Evolutionary conservation across 2,113 vertebrate genomes (phyloP), one percentile per base, ranked within the genome.

Genomic region (Strix aluco): DNA sequence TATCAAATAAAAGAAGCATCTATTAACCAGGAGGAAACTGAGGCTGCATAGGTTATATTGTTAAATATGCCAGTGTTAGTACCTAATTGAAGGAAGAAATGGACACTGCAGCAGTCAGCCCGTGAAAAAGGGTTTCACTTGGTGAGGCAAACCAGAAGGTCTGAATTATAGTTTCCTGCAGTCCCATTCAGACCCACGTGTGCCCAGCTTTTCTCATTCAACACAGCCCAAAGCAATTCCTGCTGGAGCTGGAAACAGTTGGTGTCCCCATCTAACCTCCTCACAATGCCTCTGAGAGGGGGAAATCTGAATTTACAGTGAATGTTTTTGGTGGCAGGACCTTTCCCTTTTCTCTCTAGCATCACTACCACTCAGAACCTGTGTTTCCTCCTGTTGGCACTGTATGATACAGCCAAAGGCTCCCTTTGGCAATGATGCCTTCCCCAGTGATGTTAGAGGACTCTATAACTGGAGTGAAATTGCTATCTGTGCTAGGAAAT

Each of bases 251-350:
- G 47, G 51, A 77, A 93, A 84, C 65, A 81, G 85, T 83, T 90
- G 88, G 85, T 86, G 74, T 95, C 71, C 90, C 87, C 46, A 82
- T 49, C 67, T 93, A 91, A 93, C 85, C 85, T 96, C 38, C 49
- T 85, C 81, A 63, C 47, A 63, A 15, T 42, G 30, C 52, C 38
- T 78, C 13, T 81, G 13, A 7, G 21, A 10, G 83, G 72, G 27
- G 34, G 7, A 54, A 58, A 74, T 74, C 9, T 29, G 71, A 52
- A 74, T 82, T 77, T 86, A 32, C 67, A 81, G n/a, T 13, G 30
- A 81, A 67, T 0, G 3, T 14, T 89, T 92, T 75, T 1, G 1
- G 67, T 88, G 36, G 16, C 19, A 86, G 32, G 54, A 62, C 42
- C 81, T 87, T 88, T 66, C n/a, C 18, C n/a, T 77, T 86, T 87